Evolutionary conservation across 1,140 invertebrate genomes (phyloP).

Genomic region (Brachionus manjavacas): DNA sequence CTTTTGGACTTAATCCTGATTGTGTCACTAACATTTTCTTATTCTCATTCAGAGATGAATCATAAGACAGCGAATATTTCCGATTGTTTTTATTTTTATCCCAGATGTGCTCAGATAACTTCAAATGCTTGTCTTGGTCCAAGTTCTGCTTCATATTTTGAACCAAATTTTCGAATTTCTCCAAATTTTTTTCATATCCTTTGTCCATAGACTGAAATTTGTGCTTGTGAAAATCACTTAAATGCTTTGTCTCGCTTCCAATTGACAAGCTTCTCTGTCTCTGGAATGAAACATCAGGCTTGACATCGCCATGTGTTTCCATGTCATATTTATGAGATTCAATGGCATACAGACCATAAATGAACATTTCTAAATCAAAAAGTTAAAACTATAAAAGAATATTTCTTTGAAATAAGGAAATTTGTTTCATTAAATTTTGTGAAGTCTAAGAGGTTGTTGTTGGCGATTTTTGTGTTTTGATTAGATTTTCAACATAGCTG

Average conservation of each 20-base stretch:
- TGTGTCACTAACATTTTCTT: neutral
- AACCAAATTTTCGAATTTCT: neutral
- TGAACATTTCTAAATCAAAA: constrained; percentile 24
- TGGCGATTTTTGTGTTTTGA: neutral
- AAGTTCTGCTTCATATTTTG: neutral
- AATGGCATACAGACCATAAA: constrained; percentile 25
- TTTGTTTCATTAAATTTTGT: neutral
- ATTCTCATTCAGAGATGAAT: neutral
- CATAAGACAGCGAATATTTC: neutral
- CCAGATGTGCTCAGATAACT: neutral
- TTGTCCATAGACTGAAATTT: neutral
- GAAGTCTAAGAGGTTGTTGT: neutral
- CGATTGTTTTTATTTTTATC: neutral
- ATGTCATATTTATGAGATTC: constrained; percentile 18
- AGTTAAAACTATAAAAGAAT: too few species aligned
- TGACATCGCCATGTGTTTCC: neutral
- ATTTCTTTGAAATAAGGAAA: neutral
- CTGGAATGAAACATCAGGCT: neutral
- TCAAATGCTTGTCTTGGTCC: neutral
- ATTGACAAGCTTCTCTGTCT: constrained; percentile 4
- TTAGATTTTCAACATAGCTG: neutral
- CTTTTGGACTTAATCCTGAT: neutral
- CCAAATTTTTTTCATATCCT: neutral
- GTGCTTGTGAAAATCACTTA: neutral
- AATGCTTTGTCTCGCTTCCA: neutral